Base-by-base conservation (phyloP, 35 echinoderm and acorn worm species). In the Eucidaris tribuloides region DNA sequence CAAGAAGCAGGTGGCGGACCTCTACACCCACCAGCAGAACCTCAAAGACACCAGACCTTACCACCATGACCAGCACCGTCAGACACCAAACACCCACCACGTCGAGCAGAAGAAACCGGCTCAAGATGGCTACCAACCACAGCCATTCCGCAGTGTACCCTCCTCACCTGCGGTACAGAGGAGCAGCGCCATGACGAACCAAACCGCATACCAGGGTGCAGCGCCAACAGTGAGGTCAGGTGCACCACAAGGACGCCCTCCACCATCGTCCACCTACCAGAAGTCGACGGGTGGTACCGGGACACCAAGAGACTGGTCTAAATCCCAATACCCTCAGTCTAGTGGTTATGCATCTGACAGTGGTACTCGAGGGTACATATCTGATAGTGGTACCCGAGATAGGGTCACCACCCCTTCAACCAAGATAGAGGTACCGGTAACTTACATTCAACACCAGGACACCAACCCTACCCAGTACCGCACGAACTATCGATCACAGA, bases 401-500 rank as follows among this genome's bases (percentile, higher is more conserved):
- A n/a, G n/a, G n/a, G n/a, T n/a, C n/a, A n/a, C n/a, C n/a, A n/a
- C n/a, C n/a, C n/a, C n/a, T n/a, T n/a, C 13, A 25, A n/a, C n/a
- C n/a, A n/a, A n/a, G n/a, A n/a, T n/a, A n/a, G n/a, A n/a, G n/a
- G n/a, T n/a, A n/a, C n/a, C n/a, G n/a, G n/a, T n/a, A n/a, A n/a
- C n/a, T n/a, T n/a, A n/a, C n/a, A n/a, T n/a, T n/a, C 68, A 36
- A 7, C 68, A 14, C 19, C 27, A 33, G 13, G 68, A 74, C 7
- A 22, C 9, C 14, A 25, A 22, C 7, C 11, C 22, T 4, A 15
- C 34, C 0, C 68, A 40, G 15, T 52, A 52, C 48, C 48, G n/a
- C 9, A n/a, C 9, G 9, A n/a, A n/a, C 48, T 74, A 74, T 40
- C 68, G 68, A 44, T 74, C 68, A n/a, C 68, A 74, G 68, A 74